A percentile compares a stretch with the other conserved stretches of the same genome.
Conservation (phyloP, 1,140 invertebrate species). For the Bicyclus anynana region DNA sequence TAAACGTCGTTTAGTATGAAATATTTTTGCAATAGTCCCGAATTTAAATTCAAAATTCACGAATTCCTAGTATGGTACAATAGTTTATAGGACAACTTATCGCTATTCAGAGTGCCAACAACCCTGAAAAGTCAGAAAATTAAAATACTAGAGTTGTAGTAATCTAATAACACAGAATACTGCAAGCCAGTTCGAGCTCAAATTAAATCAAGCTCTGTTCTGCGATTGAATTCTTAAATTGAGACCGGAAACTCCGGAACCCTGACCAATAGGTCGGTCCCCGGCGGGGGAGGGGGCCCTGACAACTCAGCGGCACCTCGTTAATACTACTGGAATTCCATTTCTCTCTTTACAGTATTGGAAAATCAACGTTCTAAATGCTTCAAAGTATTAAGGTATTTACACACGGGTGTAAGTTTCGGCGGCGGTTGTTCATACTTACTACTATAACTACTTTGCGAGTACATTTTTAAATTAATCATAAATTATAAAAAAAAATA, state of each 20-base stretch:
- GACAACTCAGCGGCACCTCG: constrained; percentile 23
- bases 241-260: not conserved
- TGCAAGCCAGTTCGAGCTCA: not conserved
- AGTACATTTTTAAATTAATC: no score
- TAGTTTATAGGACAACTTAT: no score
- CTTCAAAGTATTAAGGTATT: constrained; percentile 5
- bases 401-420: not conserved
- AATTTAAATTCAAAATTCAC: no score
- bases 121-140: no score
- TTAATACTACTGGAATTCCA: constrained; percentile 17
- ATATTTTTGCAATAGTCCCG: no score
- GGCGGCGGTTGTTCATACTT: not conserved
- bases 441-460: no score
- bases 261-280: constrained; percentile 6
- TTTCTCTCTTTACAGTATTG: constrained; percentile 17
- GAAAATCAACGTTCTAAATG: constrained; percentile 19
- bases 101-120: no score
- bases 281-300: constrained; percentile 3
- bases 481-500: no score
- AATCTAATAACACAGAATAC: not conserved
- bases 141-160: not conserved
- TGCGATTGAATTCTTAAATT: constrained; percentile 5
- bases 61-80: no score
- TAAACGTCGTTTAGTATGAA: no score
- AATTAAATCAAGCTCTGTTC: not conserved